A percentile compares a stretch with the other conserved stretches of the same genome.
phyloP scores from a whole-genome alignment of 2,888 invertebrate genomes.

The Glyphotaelius pellucidus region DNA sequence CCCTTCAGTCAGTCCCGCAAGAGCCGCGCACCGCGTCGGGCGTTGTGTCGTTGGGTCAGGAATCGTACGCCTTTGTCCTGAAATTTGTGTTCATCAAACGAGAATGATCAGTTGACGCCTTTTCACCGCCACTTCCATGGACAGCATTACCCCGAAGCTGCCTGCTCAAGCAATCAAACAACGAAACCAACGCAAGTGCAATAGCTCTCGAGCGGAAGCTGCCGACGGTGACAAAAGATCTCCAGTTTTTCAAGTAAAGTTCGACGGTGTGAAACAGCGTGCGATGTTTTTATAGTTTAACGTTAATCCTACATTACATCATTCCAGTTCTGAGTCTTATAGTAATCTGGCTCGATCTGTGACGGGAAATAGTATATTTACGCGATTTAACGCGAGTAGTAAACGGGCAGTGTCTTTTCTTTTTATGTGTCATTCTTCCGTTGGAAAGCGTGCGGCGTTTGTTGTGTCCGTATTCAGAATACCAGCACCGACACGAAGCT shows the following conservation, averaged over 20 bases:
- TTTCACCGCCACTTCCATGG: constrained; percentile 37
- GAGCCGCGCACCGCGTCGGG: constrained; percentile 69
- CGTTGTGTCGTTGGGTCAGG: constrained; percentile 68
- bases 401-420: constrained; percentile 23
- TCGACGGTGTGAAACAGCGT: constrained; percentile 51
- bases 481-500: constrained; percentile 21
- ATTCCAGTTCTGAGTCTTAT: constrained; percentile 8
- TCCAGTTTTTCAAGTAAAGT: constrained; percentile 54
- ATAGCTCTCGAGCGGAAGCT: constrained; percentile 44
- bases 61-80: constrained; percentile 75
- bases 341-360: constrained; percentile 16
- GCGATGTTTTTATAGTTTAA: constrained; percentile 52
- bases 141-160: constrained; percentile 47
- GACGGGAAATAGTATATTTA: constrained; percentile 27
- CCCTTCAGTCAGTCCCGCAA: constrained; percentile 75
- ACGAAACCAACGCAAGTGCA: constrained; percentile 13
- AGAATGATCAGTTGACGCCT: constrained; percentile 61
- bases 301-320: constrained; percentile 7
- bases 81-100: constrained; percentile 65
- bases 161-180: constrained; percentile 7
- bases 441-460: constrained; percentile 39
- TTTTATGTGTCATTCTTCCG: constrained; percentile 43
- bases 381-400: background rate
- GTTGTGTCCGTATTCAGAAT: constrained; percentile 23
- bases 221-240: constrained; percentile 58